phyloP scores from a whole-genome alignment of 2,797 vertebrate species.

The Gadopsis bispinosus region DNA sequence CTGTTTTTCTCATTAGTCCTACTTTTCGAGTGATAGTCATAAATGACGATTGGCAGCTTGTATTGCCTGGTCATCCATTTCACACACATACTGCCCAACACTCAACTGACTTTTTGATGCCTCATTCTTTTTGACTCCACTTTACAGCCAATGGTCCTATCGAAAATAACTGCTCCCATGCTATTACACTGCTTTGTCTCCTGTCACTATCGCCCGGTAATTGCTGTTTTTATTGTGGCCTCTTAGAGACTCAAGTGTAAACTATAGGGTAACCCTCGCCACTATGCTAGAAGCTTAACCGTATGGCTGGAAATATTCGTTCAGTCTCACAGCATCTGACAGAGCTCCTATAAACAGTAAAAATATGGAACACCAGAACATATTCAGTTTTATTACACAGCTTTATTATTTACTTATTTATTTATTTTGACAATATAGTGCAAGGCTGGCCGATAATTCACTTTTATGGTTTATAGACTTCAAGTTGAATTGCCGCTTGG shows the following conservation, averaged over 20 bases:
- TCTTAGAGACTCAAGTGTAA: constrained; percentile 75
- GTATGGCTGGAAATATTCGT: constrained; percentile 60
- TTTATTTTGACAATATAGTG: constrained; percentile 2
- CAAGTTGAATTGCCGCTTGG: background rate
- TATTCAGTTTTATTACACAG: constrained; percentile 19
- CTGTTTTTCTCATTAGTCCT: constrained; percentile 57
- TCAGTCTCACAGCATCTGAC: constrained; percentile 38
- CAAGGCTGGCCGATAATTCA: background rate
- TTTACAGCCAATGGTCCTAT: constrained; percentile 70
- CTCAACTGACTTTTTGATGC: constrained; percentile 71
- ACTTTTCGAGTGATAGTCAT: constrained; percentile 55
- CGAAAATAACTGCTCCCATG: constrained; percentile 68
- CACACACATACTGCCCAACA: constrained; percentile 53
- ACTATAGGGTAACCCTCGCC: constrained; percentile 64
- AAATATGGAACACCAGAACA: constrained; percentile 15
- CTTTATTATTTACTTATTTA: constrained; percentile 5
- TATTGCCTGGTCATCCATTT: constrained; percentile 56
- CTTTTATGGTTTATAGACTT: background rate
- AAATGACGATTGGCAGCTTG: constrained; percentile 61
- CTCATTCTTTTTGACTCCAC: constrained; percentile 73
- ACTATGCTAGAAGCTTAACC: constrained; percentile 58
- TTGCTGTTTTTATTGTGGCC: constrained; percentile 77
- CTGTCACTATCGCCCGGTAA: constrained; percentile 73
- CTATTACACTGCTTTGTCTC: constrained; percentile 73
- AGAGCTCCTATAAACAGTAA: constrained; percentile 18